Evolutionary conservation across 2,797 vertebrate species (phyloP), one percentile per base, ranked within the genome.

Genomic region (Nyctibius grandis): DNA sequence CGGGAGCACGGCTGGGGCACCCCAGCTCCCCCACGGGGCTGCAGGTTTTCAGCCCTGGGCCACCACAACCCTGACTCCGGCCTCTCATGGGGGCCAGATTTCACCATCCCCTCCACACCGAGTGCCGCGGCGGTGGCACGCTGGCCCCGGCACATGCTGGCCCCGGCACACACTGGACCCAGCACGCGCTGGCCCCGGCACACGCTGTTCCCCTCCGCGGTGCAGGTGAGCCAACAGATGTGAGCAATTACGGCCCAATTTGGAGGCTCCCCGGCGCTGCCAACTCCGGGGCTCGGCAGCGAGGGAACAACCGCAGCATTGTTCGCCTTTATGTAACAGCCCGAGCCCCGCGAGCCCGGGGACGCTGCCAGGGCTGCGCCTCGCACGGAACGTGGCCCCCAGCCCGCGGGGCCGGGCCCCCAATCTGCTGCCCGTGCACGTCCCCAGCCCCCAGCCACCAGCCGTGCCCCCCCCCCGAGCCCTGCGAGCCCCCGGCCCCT

Each of bases 201-300:
- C 87, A 50, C 7, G 36, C 53, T 79, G 83, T 74, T 93, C 81
- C 59, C 72, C 21, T 22, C 57, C 50, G 26, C 2, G 33, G n/a
- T 13, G 89, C 88, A 93, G 84, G 91, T 90, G 94, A 91, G 72
- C 87, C 87, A 88, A 84, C 87, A 91, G 91, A 89, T 93, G 96
- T 44, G 82, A 96, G 81, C 81, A 59, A 93, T 97, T 95, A 81
- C 11, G 4, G 74, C 45, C 83, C 82, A 8, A 34, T 51, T 47
- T 5, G 22, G 20, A n/a, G 60, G 31, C 65, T 50, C 57, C 42
- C 22, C 5, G 17, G 26, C 29, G 18, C 59, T 79, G 92, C 95
- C 92, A 96, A 28, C 22, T 44, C 25, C 38, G 19, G 56, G 48
- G 70, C 82, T 57, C 31, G 36, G 61, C 63, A 48, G 86, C 56